These are phyloP conservation scores for Petromus typicus DNA, from an alignment of 2,113 vertebrate genomes.

Conservation along the genomic window DNA sequence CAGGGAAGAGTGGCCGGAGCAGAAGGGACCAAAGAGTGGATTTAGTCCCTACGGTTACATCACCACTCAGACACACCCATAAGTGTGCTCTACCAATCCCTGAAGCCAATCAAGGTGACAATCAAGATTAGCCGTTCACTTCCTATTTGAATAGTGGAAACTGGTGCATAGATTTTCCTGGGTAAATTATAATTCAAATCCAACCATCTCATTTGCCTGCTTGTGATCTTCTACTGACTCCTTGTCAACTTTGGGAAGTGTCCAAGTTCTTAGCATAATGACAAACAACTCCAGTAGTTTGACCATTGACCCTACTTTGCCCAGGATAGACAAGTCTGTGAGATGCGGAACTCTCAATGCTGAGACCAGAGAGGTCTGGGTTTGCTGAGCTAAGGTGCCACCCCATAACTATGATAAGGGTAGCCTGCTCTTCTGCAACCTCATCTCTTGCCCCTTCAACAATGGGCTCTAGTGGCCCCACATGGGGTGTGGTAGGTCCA, in stretches of 20 bases:
- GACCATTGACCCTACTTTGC: background rate
- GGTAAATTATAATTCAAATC: background rate
- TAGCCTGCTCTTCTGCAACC: background rate
- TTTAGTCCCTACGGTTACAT: background rate
- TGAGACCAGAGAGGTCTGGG: background rate
- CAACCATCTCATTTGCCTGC: background rate
- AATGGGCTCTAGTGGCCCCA: background rate
- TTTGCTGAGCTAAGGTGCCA: background rate
- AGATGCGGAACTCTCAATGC: background rate
- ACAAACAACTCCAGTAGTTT: background rate
- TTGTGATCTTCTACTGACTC: background rate
- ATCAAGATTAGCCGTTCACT: background rate
- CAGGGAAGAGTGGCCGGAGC: background rate
- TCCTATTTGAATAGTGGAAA: accelerated
- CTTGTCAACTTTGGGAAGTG: background rate
- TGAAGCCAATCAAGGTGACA: background rate
- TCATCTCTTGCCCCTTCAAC: background rate
- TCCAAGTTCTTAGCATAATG: background rate
- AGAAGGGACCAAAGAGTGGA: background rate
- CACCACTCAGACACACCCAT: background rate
- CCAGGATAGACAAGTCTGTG: background rate
- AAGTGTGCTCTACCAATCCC: background rate
- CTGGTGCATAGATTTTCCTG: background rate
- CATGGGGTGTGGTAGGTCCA: background rate
- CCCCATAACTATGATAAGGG: no score